Evolutionary conservation across 2,113 vertebrate species (phyloP), one percentile per base, ranked within the genome.

Genomic region (Megaceryle torquata): DNA sequence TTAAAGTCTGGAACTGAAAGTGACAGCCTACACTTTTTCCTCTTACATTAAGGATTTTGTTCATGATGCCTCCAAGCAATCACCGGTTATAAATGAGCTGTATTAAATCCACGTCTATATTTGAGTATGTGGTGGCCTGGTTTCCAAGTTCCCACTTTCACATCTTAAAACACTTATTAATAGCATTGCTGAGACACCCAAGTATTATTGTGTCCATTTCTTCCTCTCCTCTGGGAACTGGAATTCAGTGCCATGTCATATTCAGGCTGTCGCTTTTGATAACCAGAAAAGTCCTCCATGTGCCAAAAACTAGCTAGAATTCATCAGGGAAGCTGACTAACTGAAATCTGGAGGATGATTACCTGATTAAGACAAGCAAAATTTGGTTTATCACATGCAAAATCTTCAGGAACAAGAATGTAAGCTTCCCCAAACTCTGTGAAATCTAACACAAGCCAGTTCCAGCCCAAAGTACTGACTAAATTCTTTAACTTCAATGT

Each of bases 11-110:
- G 91, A 92, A 83, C 53, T 1, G 68, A 79, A 88, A 84, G 72
- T 97, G 97, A 96, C 95, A 97, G 96, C 88, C 79, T 68, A 86
- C 87, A 83, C 92, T 96, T 95, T 94, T 92, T 93, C 93, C 80
- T 91, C 96, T 96, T 97, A 96, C 93, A 95, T 97, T 91, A 93
- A 97, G 88, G 91, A 71, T 95, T 93, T 96, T 94, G 95, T 92
- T 78, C 54, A 4, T 1, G 29, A 44, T 74, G 87, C 91, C 75
- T 95, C 87, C 67, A 81, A 96, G 84, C 81, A 97, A 96, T 95
- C 88, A 84, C 5, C 56, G 11, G 68, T 94, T 96, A 95, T 41
- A 94, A 97, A 97, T 92, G 87, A 90, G 83, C 63, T 88, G 71
- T 83, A 94, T 93, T 92, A 94, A 95, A 93, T 37, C 84, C 60